Conservation (phyloP, 2,797 vertebrate species). For the Phaenicophaeus curvirostris region DNA sequence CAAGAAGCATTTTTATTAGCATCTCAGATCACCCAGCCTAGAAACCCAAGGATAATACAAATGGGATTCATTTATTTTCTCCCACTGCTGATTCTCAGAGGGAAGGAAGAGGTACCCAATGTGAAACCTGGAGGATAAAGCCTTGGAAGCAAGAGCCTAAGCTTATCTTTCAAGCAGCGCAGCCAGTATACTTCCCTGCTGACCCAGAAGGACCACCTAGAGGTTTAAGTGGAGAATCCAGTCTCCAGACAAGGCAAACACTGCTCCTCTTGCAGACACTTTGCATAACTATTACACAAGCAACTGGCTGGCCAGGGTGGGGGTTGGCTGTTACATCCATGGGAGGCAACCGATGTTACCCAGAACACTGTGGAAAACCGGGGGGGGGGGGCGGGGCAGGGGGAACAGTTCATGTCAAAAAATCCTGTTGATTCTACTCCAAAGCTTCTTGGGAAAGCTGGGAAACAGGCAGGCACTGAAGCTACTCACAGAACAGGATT, state of each 20-base stretch:
- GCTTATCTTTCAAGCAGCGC: conserved; percentile 23
- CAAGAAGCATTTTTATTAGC: neutral
- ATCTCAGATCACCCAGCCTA: neutral
- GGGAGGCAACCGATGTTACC: neutral
- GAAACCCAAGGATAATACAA: neutral
- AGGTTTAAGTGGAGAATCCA: neutral
- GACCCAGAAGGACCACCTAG: conserved; percentile 25
- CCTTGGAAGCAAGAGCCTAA: neutral
- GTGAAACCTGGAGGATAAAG: neutral
- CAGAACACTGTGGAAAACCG: neutral
- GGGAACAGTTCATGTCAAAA: neutral
- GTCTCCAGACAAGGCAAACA: conserved; percentile 29
- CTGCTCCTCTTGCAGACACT: neutral
- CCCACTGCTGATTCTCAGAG: neutral
- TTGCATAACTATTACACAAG: neutral
- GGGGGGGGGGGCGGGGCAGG: too few species aligned
- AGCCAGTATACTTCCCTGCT: neutral
- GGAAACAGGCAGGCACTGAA: neutral
- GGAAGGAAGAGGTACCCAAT: neutral
- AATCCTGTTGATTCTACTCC: neutral
- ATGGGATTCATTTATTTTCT: neutral
- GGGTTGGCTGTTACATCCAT: fast-evolving
- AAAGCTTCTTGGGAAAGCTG: neutral
- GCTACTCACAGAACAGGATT: neutral
- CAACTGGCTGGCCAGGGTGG: neutral